These are phyloP conservation scores for Erithacus rubecula DNA, from an alignment of 2,797 vertebrate species.

Conservation along the genomic window DNA sequence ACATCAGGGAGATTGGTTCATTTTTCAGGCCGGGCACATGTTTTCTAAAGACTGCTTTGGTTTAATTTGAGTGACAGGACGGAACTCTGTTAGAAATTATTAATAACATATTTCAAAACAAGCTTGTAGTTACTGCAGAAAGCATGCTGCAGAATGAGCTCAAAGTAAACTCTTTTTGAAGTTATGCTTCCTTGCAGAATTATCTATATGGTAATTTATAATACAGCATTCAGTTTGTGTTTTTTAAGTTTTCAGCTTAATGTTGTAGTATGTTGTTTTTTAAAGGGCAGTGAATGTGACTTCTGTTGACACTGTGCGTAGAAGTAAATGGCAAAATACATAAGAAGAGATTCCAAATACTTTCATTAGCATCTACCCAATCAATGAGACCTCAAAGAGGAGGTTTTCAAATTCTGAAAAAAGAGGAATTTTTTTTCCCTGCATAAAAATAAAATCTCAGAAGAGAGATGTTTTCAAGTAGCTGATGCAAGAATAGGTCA, in stretches of 20 bases:
- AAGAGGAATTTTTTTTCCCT: not conserved
- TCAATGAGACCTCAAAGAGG: not conserved
- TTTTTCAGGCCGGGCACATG: not conserved
- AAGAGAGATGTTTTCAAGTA: not conserved
- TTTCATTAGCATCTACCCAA: not conserved
- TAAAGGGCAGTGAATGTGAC: not conserved
- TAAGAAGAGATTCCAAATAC: not conserved
- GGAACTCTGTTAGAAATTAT: not conserved
- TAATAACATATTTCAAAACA: not conserved
- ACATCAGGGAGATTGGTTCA: not conserved
- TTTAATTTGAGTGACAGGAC: not conserved
- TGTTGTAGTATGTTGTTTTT: not conserved
- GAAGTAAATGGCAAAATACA: not conserved
- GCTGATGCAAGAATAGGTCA: not conserved
- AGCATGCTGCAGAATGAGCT: not conserved
- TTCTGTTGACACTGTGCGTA: not conserved
- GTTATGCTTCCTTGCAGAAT: not conserved
- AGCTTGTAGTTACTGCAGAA: not conserved
- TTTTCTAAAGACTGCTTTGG: not conserved
- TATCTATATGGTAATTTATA: not conserved
- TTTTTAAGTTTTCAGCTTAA: not conserved
- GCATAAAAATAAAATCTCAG: not conserved
- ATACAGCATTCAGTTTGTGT: not conserved
- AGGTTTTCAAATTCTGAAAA: not conserved
- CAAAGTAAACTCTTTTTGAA: not conserved